A percentile compares a stretch with the other conserved stretches of the same genome.
Evolutionary conservation across 2,888 invertebrate species (phyloP).

Genomic region (Harmothoe impar): DNA sequence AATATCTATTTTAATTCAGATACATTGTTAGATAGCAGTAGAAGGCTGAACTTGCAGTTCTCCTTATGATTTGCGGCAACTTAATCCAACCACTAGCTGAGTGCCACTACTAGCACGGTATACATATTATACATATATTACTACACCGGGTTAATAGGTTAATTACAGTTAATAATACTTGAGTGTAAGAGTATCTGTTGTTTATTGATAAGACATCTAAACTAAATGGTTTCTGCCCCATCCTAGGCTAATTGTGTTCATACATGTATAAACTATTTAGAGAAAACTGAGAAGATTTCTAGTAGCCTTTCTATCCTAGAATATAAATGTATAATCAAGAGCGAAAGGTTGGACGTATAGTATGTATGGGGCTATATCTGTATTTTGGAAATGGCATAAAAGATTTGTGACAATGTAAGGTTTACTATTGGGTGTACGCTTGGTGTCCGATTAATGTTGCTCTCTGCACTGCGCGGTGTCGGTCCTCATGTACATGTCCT

Average conservation of each 20-base stretch:
- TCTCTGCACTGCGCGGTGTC: not conserved
- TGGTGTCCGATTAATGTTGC: too few species aligned
- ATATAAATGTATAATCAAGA: not conserved
- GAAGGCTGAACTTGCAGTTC: not conserved
- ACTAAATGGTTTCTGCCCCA: constrained; percentile 11
- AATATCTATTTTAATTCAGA: not conserved
- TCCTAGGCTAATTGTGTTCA: constrained; percentile 1
- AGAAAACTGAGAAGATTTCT: not conserved
- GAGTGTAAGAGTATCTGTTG: not conserved
- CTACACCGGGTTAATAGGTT: constrained; percentile 3
- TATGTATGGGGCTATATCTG: constrained; percentile 9
- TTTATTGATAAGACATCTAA: not conserved
- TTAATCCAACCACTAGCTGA: not conserved
- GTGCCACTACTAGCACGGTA: not conserved
- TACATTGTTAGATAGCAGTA: not conserved
- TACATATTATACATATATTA: not conserved
- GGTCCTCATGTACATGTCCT: not conserved
- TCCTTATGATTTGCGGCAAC: not conserved
- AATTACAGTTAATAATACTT: not conserved
- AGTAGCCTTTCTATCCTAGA: not conserved
- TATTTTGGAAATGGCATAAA: not conserved
- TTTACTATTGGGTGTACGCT: too few species aligned
- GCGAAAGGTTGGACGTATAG: not conserved
- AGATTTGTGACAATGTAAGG: not conserved
- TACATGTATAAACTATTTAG: not conserved